Conservation (phyloP, 2,113 vertebrate species). For the Monopterus albus region DNA sequence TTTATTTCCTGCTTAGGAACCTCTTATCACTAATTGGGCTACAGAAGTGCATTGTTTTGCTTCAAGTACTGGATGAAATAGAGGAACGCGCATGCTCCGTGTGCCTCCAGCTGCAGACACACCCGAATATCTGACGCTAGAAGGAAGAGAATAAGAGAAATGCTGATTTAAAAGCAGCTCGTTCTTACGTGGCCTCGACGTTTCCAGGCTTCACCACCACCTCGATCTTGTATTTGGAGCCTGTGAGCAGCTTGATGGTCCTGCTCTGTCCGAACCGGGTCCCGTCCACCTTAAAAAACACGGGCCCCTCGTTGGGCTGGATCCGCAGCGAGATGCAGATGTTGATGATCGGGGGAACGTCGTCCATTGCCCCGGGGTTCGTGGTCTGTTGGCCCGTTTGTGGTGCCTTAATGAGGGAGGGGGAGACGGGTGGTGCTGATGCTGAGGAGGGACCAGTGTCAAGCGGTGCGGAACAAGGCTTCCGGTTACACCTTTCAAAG, state of each 20-base stretch:
- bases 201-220: conserved; percentile 90
- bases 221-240: conserved; percentile 96
- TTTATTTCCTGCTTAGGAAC: too few relatives aligned
- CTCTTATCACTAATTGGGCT: too few relatives aligned
- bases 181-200: conserved; percentile 90
- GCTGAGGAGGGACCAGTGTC: conserved; percentile 22
- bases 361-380: conserved; percentile 83
- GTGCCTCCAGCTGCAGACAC: neutral
- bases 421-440: conserved; percentile 39
- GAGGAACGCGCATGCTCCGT: too few relatives aligned
- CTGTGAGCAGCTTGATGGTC: conserved; percentile 96
- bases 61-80: too few relatives aligned
- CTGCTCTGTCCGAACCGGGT: conserved; percentile 95
- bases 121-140: too few relatives aligned
- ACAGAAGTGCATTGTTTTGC: too few relatives aligned
- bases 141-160: too few relatives aligned
- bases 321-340: conserved; percentile 91
- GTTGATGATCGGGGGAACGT: conserved; percentile 88
- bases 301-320: conserved; percentile 94
- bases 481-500: conserved; percentile 50
- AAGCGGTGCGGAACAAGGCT: fast-evolving
- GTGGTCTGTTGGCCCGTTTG: neutral
- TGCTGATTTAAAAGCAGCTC: neutral
- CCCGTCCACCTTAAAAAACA: conserved; percentile 97
- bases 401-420: conserved; percentile 20